A percentile compares a stretch with the other conserved stretches of the same genome.
phyloP scores from a whole-genome alignment of 2,113 vertebrate genomes.

The Dromaius novaehollandiae region DNA sequence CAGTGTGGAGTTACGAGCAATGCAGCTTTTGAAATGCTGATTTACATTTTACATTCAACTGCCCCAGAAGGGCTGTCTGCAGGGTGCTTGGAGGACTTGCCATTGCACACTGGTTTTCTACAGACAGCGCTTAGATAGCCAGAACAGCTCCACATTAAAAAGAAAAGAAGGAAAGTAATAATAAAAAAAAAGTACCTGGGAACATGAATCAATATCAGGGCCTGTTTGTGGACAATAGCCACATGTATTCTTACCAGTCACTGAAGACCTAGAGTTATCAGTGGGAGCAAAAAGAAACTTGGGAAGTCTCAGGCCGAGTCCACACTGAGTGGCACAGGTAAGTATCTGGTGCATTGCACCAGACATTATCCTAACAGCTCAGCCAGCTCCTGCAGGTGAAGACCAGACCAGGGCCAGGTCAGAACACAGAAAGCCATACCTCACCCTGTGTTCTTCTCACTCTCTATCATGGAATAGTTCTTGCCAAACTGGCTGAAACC shows the following conservation, averaged over 20 bases:
- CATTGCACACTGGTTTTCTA: not conserved
- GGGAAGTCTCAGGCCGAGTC: not conserved
- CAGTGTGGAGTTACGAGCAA: not conserved
- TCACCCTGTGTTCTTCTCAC: not conserved
- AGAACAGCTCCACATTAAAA: not conserved
- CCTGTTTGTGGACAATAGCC: not conserved
- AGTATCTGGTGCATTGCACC: not conserved
- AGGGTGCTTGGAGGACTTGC: not conserved
- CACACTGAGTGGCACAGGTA: not conserved
- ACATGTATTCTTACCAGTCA: not conserved
- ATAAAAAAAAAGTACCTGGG: not conserved
- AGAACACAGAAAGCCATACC: not conserved
- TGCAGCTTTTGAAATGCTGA: not conserved
- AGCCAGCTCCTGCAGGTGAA: not conserved
- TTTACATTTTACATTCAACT: not conserved
- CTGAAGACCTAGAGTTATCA: not conserved
- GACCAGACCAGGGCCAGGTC: not conserved
- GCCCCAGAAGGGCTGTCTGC: not conserved
- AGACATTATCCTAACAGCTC: not conserved
- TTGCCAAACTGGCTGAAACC: not conserved
- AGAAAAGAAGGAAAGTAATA: not conserved
- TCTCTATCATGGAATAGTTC: not conserved
- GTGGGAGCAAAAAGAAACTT: not conserved
- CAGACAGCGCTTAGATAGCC: not conserved
- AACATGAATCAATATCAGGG: not conserved